Percentiles rank a stretch among this genome's conserved stretches.
These are phyloP conservation scores for Caloenas nicobarica DNA, from an alignment of 2,113 vertebrate genomes.

Conservation along the genomic window DNA sequence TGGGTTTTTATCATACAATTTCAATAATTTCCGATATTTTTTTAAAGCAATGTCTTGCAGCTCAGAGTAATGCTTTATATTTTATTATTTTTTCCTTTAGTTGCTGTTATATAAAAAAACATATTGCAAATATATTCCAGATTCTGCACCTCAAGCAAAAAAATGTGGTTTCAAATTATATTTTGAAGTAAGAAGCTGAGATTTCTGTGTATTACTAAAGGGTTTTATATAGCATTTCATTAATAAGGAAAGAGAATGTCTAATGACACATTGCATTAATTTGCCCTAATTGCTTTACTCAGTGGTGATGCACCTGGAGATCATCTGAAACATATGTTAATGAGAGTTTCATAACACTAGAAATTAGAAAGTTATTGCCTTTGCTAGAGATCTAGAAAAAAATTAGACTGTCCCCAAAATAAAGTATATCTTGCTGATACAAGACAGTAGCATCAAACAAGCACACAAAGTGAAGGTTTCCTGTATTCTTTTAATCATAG, in stretches of 20 bases:
- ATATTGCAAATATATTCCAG: background rate
- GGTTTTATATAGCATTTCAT: constrained; percentile 24
- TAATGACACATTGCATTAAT: constrained; percentile 1
- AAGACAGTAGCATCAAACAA: background rate
- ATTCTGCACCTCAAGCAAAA: background rate
- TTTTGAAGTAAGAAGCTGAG: background rate
- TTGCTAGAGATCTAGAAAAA: background rate
- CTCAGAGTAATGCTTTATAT: background rate
- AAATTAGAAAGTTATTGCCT: background rate
- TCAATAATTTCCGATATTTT: background rate
- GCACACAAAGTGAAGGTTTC: background rate
- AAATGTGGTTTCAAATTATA: background rate
- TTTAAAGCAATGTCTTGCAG: background rate
- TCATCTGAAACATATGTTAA: background rate
- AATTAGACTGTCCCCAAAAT: background rate
- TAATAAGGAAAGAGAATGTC: background rate
- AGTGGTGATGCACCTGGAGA: background rate
- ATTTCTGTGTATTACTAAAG: background rate
- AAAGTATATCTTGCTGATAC: background rate
- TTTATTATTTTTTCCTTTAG: background rate
- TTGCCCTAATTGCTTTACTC: constrained; percentile 21
- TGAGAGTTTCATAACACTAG: background rate
- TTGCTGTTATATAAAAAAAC: background rate
- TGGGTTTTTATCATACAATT: background rate
- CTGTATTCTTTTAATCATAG: background rate